Base-by-base conservation (phyloP, 2,888 invertebrate genomes). In the Hylaea fasciaria region DNA sequence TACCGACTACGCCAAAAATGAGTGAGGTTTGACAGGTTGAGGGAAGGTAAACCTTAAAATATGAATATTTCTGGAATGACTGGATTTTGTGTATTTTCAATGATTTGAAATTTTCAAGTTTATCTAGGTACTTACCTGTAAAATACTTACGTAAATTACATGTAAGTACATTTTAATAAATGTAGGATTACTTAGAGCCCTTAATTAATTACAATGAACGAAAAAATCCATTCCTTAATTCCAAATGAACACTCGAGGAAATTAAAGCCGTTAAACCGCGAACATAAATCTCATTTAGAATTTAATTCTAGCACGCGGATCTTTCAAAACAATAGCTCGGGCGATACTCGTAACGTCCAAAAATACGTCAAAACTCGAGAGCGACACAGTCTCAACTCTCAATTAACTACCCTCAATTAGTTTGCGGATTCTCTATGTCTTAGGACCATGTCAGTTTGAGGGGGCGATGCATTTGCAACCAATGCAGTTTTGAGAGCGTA, bases 361-460 rank as follows among this genome's bases (percentile, higher is more conserved):
- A 82, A 83, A 83, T 82, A 82, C 68, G 65, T 58, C 56, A 35
- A 29, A 37, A 58, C 14, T 28, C 62, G 52, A 77, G 56, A 57
- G 39, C 63, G 77, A 77, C 71, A 81, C 57, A 62, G 76, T 78
- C 72, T 67, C 62, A 81, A 74, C 64, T 63, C 48, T 17, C 60
- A 66, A 62, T 61, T 64, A 66, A 71, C 67, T 64, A 52, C 57
- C 52, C 49, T 63, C 52, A 58, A 68, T 69, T 69, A 73, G 32
- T 40, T 53, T 67, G 64, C 72, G 40, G 29, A 54, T 56, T 65
- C 68, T 65, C 69, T 72, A 79, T 78, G 69, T 75, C 77, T 68
- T 76, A 61, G 76, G 79, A 85, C 83, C 77, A 65, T 80, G 77
- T 83, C 83, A 61, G 65, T 78, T 59, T 81, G 62, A 77, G 58